Evolutionary conservation across 2,797 vertebrate genomes (phyloP), one percentile per base, ranked within the genome.

Genomic region (Macropus fuliginosus): DNA sequence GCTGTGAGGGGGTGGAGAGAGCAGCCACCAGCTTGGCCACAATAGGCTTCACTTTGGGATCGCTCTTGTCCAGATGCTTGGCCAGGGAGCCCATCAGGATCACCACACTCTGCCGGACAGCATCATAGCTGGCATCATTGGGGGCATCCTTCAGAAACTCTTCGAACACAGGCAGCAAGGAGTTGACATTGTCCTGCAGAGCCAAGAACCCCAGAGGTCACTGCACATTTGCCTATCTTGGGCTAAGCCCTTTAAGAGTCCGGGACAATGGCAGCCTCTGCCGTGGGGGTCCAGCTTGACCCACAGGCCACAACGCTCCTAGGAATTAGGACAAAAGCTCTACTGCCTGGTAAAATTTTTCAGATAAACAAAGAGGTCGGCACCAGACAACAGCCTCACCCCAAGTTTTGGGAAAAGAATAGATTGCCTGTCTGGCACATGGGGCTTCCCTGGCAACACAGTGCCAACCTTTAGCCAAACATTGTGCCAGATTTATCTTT

Each of bases 11-110:
- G 0, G 99, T 99, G 18, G 99, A 99, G 54, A 99, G 99, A 0
- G 99, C 99, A 0, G 99, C 99, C 92, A 99, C 99, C 93, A 99
- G 99, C 97, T 99, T 99, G 98, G 99, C 99, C 95, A 99, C 99
- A 1, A 99, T 99, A 93, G 99, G 99, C 98, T 99, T 99, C 97
- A 99, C 99, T 98, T 99, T 99, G 91, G 99, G 99, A 98, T 99
- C 99, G 0, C 98, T 99, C 98, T 99, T 99, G 97, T 99, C 99
- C 98, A 99, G 98, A 98, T 99, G 99, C 98, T 99, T 99, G 98
- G 99, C 99, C 97, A 99, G 98, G 11, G 99, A 99, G 81, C 99
- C 99, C 99, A 99, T 99, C 29, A 99, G 99, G 98, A 99, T 99
- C 97, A 99, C 99, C 96, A 99, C 99, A 0, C 99, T 99, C 99